Evolutionary conservation across 2,797 vertebrate species (phyloP).

Genomic region (Lithobates pipiens): DNA sequence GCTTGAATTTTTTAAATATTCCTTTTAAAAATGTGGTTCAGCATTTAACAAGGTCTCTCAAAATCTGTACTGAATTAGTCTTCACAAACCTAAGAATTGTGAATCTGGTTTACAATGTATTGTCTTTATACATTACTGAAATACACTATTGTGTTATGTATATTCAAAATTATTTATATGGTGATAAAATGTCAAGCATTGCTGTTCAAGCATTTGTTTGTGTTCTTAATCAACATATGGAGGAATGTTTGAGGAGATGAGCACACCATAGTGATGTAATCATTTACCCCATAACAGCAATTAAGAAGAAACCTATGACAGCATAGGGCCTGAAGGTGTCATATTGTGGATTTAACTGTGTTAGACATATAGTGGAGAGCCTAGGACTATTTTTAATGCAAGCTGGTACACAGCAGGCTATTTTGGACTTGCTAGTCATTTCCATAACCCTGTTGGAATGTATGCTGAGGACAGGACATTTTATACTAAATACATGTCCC

Average conservation of each 20-base stretch:
- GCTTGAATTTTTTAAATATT: too few relatives aligned
- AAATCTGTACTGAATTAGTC: not conserved
- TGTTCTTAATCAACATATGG: not conserved
- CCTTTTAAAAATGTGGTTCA: too few relatives aligned
- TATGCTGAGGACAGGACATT: constrained; percentile 66
- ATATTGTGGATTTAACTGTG: not conserved
- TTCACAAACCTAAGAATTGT: not conserved
- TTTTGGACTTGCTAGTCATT: constrained; percentile 66
- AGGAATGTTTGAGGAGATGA: not conserved
- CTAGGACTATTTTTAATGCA: constrained; percentile 69
- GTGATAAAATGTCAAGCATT: not conserved
- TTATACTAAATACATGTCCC: constrained; percentile 70
- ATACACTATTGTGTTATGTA: not conserved
- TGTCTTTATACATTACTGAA: not conserved
- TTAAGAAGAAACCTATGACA: not conserved
- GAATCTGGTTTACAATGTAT: not conserved
- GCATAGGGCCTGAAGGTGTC: not conserved
- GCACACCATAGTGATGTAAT: constrained; percentile 10
- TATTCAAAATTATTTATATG: not conserved
- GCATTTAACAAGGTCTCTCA: too few relatives aligned
- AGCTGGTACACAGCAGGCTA: constrained; percentile 70
- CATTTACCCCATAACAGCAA: not conserved
- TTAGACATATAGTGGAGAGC: constrained; percentile 16
- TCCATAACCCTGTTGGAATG: constrained; percentile 74
- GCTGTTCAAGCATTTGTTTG: not conserved